These are phyloP conservation scores for Mamestra brassicae DNA, from an alignment of 2,888 invertebrate species.

Conservation along the genomic window DNA sequence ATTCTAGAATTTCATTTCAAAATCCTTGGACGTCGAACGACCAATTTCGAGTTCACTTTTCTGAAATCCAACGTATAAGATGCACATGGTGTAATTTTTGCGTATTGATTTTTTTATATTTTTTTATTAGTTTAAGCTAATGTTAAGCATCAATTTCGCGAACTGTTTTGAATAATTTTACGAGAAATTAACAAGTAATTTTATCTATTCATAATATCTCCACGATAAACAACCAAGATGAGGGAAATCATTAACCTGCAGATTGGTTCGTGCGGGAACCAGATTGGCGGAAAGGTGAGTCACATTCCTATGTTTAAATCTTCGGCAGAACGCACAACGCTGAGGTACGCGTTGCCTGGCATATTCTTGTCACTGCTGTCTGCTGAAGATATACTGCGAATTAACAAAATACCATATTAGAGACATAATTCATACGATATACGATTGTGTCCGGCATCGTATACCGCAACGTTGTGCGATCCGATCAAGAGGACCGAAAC, in stretches of 20 bases:
- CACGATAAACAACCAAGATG: slow-evolving; percentile 90
- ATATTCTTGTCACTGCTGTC: no score
- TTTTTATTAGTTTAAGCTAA: slow-evolving; percentile 87
- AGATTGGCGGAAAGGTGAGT: slow-evolving; percentile 90
- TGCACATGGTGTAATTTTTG: slow-evolving; percentile 80
- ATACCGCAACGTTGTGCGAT: no score
- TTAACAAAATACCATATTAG: no score
- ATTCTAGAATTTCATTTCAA: slow-evolving; percentile 78
- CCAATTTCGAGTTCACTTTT: slow-evolving; percentile 71
- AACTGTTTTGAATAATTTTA: slow-evolving; percentile 74
- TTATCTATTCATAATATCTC: slow-evolving; percentile 49
- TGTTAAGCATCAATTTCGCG: slow-evolving; percentile 83
- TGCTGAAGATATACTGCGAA: no score
- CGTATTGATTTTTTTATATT: slow-evolving; percentile 72
- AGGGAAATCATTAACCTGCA: slow-evolving; percentile 95
- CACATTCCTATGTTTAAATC: no score
- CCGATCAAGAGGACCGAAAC: no score
- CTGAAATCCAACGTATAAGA: slow-evolving; percentile 82
- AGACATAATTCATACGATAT: no score
- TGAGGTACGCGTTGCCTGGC: no score
- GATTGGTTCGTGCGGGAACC: slow-evolving; percentile 94
- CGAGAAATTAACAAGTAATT: slow-evolving; percentile 83
- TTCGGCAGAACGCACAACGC: no score
- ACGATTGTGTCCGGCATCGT: not conserved
- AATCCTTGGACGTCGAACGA: slow-evolving; percentile 43